Evolutionary conservation across 2,888 invertebrate genomes (phyloP), one percentile per base, ranked within the genome.

Genomic region (Coenonympha arcania): DNA sequence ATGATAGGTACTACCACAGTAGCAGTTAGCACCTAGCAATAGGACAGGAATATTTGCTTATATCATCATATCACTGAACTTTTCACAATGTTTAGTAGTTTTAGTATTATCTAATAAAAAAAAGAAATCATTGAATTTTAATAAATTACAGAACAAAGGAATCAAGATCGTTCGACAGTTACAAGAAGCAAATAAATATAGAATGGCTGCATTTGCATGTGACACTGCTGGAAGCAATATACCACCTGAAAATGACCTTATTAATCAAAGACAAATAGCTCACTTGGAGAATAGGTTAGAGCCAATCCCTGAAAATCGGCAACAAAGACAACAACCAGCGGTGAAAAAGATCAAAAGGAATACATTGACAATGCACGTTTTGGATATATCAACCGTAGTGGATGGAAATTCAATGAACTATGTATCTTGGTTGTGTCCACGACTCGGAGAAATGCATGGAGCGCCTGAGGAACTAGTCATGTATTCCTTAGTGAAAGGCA

Each of bases 401-500:
- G 79, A 88, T 63, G 89, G 89, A 15, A 89, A 89, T 51, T 88
- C 89, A 48, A 85, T 86, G 15, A 93, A 92, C 36, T 86, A 87
- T 68, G 90, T 89, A 3, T 87, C 89, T 20, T 93, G 93, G 93
- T 76, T 92, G 55, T 89, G 90, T 54, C 88, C 90, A 58, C 91
- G 92, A 62, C 88, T 90, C 55, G 90, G 89, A 13, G 89, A 91
- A 65, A 87, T 90, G 60, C 84, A 80, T 50, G 91, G 91, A 34
- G 91, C 92, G 20, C 96, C 98, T 0, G 95, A 96, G 70, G 95
- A 97, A 70, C 90, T 95, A 41, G 93, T 97, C 59, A 89, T 97
- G 65, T 97, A 97, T 72, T 93, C 95, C 24, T 88, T 98, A 62
- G 92, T 96, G 4, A 90, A 92, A 57, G 98, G 96, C 9, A 93